Base-by-base conservation (phyloP, 2,113 vertebrate genomes). In the Spea bombifrons region DNA sequence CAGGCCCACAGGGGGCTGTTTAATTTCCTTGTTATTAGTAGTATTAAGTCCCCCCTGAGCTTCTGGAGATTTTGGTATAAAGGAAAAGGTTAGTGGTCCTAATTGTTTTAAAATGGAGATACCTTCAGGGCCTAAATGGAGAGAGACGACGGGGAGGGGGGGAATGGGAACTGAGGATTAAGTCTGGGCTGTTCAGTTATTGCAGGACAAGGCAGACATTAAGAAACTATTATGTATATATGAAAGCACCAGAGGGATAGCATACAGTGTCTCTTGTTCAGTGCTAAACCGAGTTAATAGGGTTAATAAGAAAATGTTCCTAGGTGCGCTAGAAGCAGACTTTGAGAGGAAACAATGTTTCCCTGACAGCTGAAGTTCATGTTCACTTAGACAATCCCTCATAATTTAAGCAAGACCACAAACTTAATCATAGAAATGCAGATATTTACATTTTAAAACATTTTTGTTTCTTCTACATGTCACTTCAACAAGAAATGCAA, bases 91-190 rank as follows among this genome's bases (percentile, higher is more conserved):
- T 72, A 72, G 48, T 66, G 69, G 76, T 78, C 63, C 69, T 78
- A 78, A 78, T 78, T 78, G 76, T 65, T 78, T 72, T 72, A 78
- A 69, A 78, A 78, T 78, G 69, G 76, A 78, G 76, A 78, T 48
- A 72, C 76, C 76, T 78, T 49, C 59, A 78, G 76, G 76, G 76
- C 76, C 49, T 71, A 43, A 64, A 55, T 30, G 49, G 57, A 64
- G 4, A 59, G 55, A 67, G 67, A 69, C n/a, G 59, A 65, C 55
- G 30, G 43, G 59, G 49, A 69, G 71, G 53, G 55, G 49, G 47
- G 67, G 3, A 71, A 30, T 63, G 47, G 47, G 59, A 59, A 59
- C 48, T 63, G 55, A n/a, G 61, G 69, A 78, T 78, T 78, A 72
- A 30, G 76, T 50, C 59, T 72, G 68, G 57, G 69, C 76, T 52